Conservation (phyloP, 1,140 invertebrate species). For the Idris sp. region DNA sequence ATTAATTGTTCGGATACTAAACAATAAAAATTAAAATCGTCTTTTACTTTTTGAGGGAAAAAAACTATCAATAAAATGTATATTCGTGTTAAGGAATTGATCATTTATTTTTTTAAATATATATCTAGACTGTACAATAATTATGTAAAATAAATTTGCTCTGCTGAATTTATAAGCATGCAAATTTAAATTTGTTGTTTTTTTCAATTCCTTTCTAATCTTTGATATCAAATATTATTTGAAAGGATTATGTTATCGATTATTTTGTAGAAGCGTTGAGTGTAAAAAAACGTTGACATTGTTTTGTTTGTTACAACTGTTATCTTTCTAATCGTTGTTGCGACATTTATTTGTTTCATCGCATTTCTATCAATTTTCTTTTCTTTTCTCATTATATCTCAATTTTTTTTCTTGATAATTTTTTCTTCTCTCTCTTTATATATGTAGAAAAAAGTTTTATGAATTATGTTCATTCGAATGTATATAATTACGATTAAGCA, state of each 20-base stretch:
- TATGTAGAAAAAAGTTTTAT: conserved; percentile 15
- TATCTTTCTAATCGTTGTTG: conserved; percentile 44
- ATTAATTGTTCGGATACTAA: too few relatives aligned
- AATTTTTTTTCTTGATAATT: conserved; percentile 1
- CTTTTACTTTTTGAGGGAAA: too few relatives aligned
- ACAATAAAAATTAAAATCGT: too few relatives aligned
- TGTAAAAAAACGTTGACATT: conserved; percentile 46
- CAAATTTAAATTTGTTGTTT: too few relatives aligned
- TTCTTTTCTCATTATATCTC: background rate
- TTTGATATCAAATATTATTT: too few relatives aligned
- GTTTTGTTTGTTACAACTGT: conserved; percentile 43
- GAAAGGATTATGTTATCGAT: conserved; percentile 35
- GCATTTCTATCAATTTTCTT: background rate
- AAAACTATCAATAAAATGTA: too few relatives aligned
- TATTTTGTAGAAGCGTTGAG: conserved; percentile 36
- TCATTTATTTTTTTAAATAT: too few relatives aligned
- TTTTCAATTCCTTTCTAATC: too few relatives aligned
- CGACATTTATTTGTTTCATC: conserved; percentile 24
- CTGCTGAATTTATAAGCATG: too few relatives aligned
- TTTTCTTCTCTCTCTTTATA: conserved; percentile 3
- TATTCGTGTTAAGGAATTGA: too few relatives aligned
- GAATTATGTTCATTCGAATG: conserved; percentile 43
- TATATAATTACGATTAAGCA: conserved; percentile 62
- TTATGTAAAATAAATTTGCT: too few relatives aligned
- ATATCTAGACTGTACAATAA: too few relatives aligned